phyloP scores from a whole-genome alignment of 2,113 vertebrate genomes.

The Pangasianodon gigas region DNA sequence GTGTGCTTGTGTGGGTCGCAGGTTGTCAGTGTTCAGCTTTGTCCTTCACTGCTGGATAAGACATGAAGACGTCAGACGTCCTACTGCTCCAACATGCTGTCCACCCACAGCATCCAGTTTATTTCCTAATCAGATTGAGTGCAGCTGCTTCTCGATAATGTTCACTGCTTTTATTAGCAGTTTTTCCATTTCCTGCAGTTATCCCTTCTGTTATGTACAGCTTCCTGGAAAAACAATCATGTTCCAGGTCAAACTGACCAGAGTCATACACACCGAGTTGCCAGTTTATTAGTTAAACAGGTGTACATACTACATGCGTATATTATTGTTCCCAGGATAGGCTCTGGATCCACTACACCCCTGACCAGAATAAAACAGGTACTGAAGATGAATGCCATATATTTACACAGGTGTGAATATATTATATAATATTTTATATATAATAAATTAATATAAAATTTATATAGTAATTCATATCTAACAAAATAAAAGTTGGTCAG shows the following conservation, averaged over 20 bases:
- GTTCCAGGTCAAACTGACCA: neutral
- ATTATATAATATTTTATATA: neutral
- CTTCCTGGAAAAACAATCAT: neutral
- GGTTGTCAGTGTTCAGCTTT: conserved; percentile 20
- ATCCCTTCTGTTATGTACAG: conserved; percentile 1
- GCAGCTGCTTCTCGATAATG: conserved; percentile 35
- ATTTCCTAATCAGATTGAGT: conserved; percentile 42
- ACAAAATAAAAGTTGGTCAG: neutral
- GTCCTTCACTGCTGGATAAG: neutral
- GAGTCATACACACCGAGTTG: neutral
- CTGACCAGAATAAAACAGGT: neutral
- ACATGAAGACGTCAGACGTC: neutral
- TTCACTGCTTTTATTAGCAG: conserved; percentile 25
- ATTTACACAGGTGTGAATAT: neutral
- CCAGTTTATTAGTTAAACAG: neutral
- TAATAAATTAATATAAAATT: neutral
- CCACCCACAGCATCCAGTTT: conserved; percentile 28
- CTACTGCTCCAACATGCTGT: neutral
- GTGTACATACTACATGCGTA: neutral
- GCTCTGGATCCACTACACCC: neutral
- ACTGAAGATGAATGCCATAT: neutral
- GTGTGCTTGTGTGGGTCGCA: conserved; percentile 29
- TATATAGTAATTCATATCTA: neutral
- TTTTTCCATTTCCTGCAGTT: conserved; percentile 36
- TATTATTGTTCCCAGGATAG: neutral